phyloP scores from a whole-genome alignment of 2,888 invertebrate genomes.

The Heteromyza rotundicornis region DNA sequence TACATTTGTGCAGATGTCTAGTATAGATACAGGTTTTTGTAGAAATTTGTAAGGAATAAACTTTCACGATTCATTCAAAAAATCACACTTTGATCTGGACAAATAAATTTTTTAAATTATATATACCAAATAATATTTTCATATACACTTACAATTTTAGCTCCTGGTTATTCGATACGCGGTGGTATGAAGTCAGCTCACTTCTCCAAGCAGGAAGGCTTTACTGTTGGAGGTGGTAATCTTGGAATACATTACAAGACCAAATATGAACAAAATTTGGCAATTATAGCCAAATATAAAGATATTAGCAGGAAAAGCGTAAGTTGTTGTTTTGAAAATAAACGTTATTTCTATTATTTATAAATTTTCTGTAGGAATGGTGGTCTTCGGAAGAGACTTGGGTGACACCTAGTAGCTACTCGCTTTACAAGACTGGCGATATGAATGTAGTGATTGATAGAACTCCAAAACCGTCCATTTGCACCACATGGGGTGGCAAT shows the following conservation, averaged over 20 bases:
- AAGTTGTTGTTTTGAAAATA: conserved; percentile 23
- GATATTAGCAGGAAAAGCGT: conserved; percentile 45
- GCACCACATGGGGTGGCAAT: conserved; percentile 80
- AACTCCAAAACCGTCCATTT: conserved; percentile 71
- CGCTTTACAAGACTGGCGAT: conserved; percentile 50
- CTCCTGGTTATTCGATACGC: conserved; percentile 42
- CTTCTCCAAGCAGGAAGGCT: conserved; percentile 29
- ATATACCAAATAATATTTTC: not conserved
- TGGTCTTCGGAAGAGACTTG: conserved; percentile 56
- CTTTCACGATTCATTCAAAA: not conserved
- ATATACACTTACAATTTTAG: conserved; percentile 27
- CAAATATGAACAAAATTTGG: conserved; percentile 42
- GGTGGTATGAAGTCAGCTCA: conserved; percentile 30
- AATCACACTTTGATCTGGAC: not conserved
- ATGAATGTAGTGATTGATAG: conserved; percentile 49
- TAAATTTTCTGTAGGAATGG: conserved; percentile 45
- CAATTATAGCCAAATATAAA: conserved; percentile 47
- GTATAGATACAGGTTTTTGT: too few species aligned
- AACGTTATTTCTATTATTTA: not conserved
- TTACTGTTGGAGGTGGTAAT: conserved; percentile 29
- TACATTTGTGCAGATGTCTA: too few species aligned
- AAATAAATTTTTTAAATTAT: not conserved
- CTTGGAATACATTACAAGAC: conserved; percentile 37
- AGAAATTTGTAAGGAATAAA: too few species aligned
- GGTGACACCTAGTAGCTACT: conserved; percentile 45